Conservation (phyloP, 2,888 invertebrate genomes). For the Maniola hyperantus region DNA sequence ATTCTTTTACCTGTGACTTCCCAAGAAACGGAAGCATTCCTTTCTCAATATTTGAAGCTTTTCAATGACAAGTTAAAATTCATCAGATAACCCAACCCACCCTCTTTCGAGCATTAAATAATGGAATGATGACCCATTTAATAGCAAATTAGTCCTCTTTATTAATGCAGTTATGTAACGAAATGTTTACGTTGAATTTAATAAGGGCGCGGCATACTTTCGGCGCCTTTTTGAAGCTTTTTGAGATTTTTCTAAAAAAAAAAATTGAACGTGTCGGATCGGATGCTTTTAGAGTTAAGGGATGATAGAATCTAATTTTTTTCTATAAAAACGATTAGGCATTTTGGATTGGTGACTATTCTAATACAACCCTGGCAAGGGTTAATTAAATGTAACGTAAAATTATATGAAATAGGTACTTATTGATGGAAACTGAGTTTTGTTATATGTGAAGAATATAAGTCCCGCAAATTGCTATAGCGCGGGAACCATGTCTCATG, state of each 20-base stretch:
- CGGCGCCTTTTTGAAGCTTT: constrained; percentile 50
- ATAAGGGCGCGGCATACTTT: constrained; percentile 43
- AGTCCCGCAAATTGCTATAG: too few species aligned
- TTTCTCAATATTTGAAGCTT: constrained; percentile 68
- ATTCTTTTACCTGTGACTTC: background rate
- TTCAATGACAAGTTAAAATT: constrained; percentile 72
- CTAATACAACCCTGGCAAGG: too few species aligned
- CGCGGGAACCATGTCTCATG: too few species aligned
- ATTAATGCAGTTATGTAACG: constrained; percentile 20
- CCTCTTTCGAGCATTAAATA: constrained; percentile 53
- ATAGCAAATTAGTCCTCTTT: constrained; percentile 74
- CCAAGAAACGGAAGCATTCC: constrained; percentile 37
- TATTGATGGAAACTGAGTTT: too few species aligned
- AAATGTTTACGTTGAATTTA: constrained; percentile 44
- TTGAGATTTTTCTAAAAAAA: constrained; percentile 15
- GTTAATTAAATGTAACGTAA: background rate
- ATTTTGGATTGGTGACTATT: background rate
- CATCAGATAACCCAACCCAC: constrained; percentile 69
- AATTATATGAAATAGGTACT: background rate
- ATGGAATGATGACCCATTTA: constrained; percentile 76
- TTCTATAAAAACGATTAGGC: background rate
- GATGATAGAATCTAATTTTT: constrained; percentile 2
- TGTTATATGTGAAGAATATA: too few species aligned
- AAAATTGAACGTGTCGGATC: background rate
- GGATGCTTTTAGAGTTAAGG: constrained; percentile 14